phyloP scores from a whole-genome alignment of 2,797 vertebrate genomes.

The Dermochelys coriacea region DNA sequence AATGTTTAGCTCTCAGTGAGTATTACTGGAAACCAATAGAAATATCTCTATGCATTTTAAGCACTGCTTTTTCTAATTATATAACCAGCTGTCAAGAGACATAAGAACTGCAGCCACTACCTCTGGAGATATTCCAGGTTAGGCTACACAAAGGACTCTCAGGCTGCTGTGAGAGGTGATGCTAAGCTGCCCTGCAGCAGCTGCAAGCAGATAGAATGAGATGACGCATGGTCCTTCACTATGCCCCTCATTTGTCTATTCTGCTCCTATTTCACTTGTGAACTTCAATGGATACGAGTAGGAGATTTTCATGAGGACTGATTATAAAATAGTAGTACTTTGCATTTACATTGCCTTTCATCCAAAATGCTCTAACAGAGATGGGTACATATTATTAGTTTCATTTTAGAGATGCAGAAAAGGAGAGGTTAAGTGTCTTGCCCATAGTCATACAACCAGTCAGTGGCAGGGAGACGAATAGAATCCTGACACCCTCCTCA shows the following conservation, averaged over 20 bases:
- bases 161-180: not conserved
- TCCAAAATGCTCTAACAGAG: not conserved
- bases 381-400: not conserved
- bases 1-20: rapidly evolving
- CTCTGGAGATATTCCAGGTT: not conserved
- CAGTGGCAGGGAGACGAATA: rapidly evolving
- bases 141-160: not conserved
- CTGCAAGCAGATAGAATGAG: not conserved
- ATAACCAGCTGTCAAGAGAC: not conserved
- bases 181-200: not conserved
- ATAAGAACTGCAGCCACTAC: rapidly evolving
- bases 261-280: rapidly evolving
- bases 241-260: not conserved
- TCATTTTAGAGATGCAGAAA: conserved; percentile 6
- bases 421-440: not conserved
- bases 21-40: rapidly evolving
- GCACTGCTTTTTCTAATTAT: not conserved
- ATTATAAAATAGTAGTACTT: not conserved
- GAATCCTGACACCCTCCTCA: not conserved
- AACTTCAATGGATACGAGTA: not conserved
- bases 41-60: rapidly evolving
- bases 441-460: not conserved
- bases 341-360: not conserved
- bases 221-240: rapidly evolving
- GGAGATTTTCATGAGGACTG: not conserved